These are phyloP conservation scores for Gerris buenoi DNA, from an alignment of 1,140 invertebrate species.

Conservation along the genomic window DNA sequence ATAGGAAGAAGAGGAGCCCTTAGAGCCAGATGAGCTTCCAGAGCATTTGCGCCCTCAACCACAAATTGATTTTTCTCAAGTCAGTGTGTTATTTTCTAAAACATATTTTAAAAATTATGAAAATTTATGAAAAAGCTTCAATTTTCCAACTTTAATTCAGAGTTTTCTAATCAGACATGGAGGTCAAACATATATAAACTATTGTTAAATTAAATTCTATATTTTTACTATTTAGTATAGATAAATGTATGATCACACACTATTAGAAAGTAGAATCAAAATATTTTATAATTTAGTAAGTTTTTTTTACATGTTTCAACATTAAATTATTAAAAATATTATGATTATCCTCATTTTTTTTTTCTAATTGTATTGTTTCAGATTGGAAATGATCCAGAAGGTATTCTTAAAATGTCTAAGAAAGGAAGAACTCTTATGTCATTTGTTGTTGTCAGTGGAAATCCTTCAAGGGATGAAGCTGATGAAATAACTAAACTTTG, in stretches of 20 bases:
- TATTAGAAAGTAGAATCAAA: no score
- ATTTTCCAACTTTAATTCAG: no score
- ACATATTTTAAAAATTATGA: not conserved
- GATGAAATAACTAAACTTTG: conserved; percentile 77
- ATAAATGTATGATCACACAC: no score
- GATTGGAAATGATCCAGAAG: conserved; percentile 55
- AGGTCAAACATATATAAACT: no score
- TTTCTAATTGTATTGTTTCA: conserved; percentile 5
- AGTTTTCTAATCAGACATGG: no score
- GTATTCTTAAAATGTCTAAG: conserved; percentile 71
- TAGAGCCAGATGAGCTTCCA: conserved; percentile 85
- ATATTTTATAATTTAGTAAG: no score
- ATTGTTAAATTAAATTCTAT: no score
- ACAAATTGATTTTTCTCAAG: conserved; percentile 60
- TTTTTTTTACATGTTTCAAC: no score
- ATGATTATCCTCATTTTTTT: no score
- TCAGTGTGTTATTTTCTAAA: conserved; percentile 20
- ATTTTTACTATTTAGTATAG: no score
- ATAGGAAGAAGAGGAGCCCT: conserved; percentile 83
- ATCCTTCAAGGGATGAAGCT: conserved; percentile 56
- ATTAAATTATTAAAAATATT: no score
- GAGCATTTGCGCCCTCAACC: conserved; percentile 71
- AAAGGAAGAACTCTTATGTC: conserved; percentile 92
- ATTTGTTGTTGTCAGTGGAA: conserved; percentile 74
- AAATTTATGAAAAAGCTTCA: not conserved